A percentile compares a stretch with the other conserved stretches of the same genome.
phyloP scores from a whole-genome alignment of 2,888 invertebrate species.

The Drosophila anceps region DNA sequence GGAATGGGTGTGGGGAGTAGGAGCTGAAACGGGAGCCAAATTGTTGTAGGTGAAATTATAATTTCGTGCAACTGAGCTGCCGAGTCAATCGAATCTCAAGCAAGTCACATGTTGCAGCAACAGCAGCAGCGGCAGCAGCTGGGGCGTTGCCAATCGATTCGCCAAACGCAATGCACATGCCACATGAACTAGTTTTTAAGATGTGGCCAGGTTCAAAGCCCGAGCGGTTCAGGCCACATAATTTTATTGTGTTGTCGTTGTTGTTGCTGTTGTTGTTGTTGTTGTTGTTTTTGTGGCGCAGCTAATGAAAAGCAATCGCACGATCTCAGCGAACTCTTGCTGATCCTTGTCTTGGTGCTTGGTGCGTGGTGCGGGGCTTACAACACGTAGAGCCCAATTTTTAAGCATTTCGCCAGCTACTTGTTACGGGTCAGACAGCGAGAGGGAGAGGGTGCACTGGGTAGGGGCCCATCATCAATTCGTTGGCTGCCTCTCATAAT shows the following conservation, averaged over 20 bases:
- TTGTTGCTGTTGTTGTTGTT: conserved; percentile 43
- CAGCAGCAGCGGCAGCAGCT: conserved; percentile 19
- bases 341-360: conserved; percentile 27
- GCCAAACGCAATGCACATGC: conserved; percentile 74
- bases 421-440: conserved; percentile 71
- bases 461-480: conserved; percentile 58
- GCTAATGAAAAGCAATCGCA: conserved; percentile 80
- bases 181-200: conserved; percentile 61
- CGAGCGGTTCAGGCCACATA: conserved; percentile 55
- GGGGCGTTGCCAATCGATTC: conserved; percentile 77
- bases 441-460: conserved; percentile 11
- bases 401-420: conserved; percentile 74
- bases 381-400: conserved; percentile 80
- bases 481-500: conserved; percentile 64
- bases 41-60: conserved; percentile 81
- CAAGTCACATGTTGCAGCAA: conserved; percentile 60
- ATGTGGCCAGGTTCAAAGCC: conserved; percentile 41
- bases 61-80: conserved; percentile 61
- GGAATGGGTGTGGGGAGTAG: conserved; percentile 7
- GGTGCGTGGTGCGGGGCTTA: conserved; percentile 64
- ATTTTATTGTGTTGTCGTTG: neutral
- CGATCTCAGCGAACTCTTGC: conserved; percentile 59
- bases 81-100: conserved; percentile 13
- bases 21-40: conserved; percentile 73
- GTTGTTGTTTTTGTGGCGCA: conserved; percentile 56